Conservation (phyloP, 2,797 vertebrate genomes). For the Novumbra hubbsi region DNA sequence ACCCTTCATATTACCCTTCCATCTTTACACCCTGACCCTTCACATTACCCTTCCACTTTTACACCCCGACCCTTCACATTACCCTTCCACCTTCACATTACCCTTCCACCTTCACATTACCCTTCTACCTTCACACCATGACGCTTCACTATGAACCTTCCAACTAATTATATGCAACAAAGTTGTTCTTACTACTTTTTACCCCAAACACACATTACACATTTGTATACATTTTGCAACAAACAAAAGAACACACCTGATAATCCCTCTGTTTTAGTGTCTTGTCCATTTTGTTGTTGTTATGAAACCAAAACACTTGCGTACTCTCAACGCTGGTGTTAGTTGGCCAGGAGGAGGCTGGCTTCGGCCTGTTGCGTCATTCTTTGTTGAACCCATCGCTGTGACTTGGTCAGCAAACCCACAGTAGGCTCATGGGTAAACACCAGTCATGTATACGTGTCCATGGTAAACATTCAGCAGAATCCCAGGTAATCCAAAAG, state of each 20-base stretch:
- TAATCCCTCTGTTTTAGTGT: background rate
- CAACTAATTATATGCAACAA: too few relatives aligned
- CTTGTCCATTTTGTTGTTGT: background rate
- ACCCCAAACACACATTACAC: too few relatives aligned
- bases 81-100: too few relatives aligned
- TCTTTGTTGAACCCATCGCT: background rate
- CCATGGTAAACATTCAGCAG: constrained; percentile 41
- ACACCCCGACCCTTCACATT: background rate
- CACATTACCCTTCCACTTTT: background rate
- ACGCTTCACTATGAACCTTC: too few relatives aligned
- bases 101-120: too few relatives aligned
- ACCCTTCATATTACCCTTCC: too few relatives aligned
- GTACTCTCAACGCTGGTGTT: background rate
- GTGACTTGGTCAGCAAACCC: constrained; percentile 25
- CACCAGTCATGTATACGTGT: constrained; percentile 1
- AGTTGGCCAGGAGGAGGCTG: background rate
- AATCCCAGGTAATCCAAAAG: constrained; percentile 32
- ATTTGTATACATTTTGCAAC: background rate
- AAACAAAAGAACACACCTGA: background rate
- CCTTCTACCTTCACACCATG: too few relatives aligned
- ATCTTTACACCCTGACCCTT: background rate
- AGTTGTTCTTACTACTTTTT: too few relatives aligned
- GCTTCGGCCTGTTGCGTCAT: background rate
- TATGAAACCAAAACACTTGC: background rate
- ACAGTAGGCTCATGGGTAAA: background rate